Evolutionary conservation across 2,797 vertebrate species (phyloP).

Genomic region (Parauchenoglanis ngamensis): DNA sequence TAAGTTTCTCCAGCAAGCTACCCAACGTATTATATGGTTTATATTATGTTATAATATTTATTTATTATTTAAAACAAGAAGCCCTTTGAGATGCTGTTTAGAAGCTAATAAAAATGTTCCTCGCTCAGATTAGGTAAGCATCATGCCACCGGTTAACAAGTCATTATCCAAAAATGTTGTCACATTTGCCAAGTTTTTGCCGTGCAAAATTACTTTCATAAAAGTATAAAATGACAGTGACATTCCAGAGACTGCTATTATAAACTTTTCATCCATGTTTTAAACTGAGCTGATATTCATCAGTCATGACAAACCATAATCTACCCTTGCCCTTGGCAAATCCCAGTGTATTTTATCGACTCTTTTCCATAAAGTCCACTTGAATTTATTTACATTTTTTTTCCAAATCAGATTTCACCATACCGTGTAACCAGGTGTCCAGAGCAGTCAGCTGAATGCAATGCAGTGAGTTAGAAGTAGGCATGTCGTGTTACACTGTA

Average conservation of each 20-base stretch:
- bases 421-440: background rate
- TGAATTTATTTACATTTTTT: background rate
- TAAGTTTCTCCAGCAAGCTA: background rate
- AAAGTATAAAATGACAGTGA: background rate
- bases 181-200: background rate
- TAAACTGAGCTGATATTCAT: background rate
- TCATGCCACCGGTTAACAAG: background rate
- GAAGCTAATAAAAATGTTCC: background rate
- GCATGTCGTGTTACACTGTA: background rate
- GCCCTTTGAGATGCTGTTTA: background rate
- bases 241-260: background rate
- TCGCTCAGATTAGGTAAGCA: background rate
- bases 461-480: conserved; percentile 6
- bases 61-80: background rate
- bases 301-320: background rate
- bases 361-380: background rate
- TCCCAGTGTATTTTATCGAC: background rate
- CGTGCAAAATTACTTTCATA: background rate
- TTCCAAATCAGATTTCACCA: background rate
- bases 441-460: conserved; percentile 1
- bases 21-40: background rate
- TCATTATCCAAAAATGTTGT: background rate
- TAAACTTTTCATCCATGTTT: background rate
- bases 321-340: background rate
- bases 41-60: background rate